phyloP scores from a whole-genome alignment of 2,797 vertebrate species.

The Megaceryle alcyon region DNA sequence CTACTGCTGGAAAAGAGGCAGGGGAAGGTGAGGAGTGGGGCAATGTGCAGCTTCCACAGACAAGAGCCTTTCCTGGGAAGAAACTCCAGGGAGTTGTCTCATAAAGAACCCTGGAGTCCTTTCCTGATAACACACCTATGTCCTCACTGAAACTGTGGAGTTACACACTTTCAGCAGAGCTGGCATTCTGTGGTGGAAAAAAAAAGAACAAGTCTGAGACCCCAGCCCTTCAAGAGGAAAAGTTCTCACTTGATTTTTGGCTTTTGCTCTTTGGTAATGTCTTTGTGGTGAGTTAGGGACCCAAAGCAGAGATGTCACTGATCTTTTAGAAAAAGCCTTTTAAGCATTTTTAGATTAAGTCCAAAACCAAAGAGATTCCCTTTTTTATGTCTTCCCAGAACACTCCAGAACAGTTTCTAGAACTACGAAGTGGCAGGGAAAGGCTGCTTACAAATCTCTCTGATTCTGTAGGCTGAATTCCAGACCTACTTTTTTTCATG shows the following conservation, averaged over 20 bases:
- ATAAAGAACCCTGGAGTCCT: neutral
- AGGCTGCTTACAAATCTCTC: neutral
- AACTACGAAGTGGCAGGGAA: neutral
- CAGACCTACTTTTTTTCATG: neutral
- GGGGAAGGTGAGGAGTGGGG: neutral
- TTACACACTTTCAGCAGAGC: neutral
- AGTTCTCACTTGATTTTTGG: neutral
- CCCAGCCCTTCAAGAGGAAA: neutral
- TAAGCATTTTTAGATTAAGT: neutral
- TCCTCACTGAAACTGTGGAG: neutral
- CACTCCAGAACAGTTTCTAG: neutral
- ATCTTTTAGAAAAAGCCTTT: neutral
- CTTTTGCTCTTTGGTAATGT: neutral
- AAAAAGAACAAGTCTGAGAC: neutral
- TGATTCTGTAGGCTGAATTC: neutral
- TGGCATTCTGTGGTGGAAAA: neutral
- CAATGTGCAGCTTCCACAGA: neutral
- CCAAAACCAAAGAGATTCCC: neutral
- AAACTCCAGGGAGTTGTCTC: neutral
- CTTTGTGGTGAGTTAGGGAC: neutral
- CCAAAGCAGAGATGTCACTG: neutral
- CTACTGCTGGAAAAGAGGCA: neutral
- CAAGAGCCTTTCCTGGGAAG: neutral
- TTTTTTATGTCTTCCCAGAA: neutral
- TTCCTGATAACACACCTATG: neutral